Base-by-base conservation (phyloP, 1,140 invertebrate genomes). In the Papilio dardanus region DNA sequence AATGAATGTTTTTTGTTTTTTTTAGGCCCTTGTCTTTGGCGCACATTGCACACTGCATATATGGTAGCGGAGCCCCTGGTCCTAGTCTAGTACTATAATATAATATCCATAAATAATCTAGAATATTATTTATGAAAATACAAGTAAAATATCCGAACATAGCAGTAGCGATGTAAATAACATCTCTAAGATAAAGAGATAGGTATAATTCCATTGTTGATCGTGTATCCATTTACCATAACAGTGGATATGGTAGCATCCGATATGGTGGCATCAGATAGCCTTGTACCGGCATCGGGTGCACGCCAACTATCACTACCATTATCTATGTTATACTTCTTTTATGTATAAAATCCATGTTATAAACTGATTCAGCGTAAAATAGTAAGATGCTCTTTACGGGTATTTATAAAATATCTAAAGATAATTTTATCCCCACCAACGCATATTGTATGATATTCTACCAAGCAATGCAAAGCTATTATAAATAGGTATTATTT, bases 241-340 rank as follows among this genome's bases (percentile, higher is more conserved):
- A 77, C 67, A 50, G 78, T 76, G 74, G 71, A 81, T 78, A 74
- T 80, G 80, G 85, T 85, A 85, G 82, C 85, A 82, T 85, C 85
- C 77, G 83, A 81, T 86, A 86, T 80, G 82, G 84, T 71, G 77
- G 75, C 77, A 86, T 86, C 85, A 75, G 85, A 86, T 86, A 86
- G 85, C 83, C 85, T 8, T 84, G 83, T 67, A 75, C 75, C 79
- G 78, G 30, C 71, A 77, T 79, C 77, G 77, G 78, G 77, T 81
- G 79, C 83, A 69, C 46, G 71, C 50, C 58, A 74, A 68, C 77
- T 81, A 83, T 83, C 82, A 71, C 62, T 35, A 75, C 79, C 69
- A 77, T 81, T 83, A 81, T 83, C 81, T 79, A 42, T 73, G 68
- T 79, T 35, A 69, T 65, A 42, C 73, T 69, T 76, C 77, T 79